Base-by-base conservation (phyloP, 2,113 vertebrate genomes). In the Prochilodus magdalenae region DNA sequence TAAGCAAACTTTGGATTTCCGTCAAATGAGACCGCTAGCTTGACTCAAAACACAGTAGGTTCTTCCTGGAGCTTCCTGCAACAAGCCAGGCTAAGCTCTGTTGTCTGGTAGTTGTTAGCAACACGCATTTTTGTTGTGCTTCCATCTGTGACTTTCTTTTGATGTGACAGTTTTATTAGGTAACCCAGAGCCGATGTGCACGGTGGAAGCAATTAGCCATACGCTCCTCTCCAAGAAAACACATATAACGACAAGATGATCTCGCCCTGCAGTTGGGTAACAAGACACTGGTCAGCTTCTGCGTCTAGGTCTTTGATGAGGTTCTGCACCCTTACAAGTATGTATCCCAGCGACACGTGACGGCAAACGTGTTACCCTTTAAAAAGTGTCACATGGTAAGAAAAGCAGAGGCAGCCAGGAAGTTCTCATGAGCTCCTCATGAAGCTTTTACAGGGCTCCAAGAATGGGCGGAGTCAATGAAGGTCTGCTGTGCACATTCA, bases 161-260 rank as follows among this genome's bases (percentile, higher is more conserved):
- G 60, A 81, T 75, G 79, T 81, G 79, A 81, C 79, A 81, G 72
- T 57, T 81, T 81, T 81, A 81, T 67, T 62, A 73, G 62, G 47
- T 53, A 67, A 15, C 36, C 66, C 73, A 36, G 29, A 73, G 47
- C 57, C 53, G 40, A 80, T 80, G 11, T 65, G 59, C 60, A 65
- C 1, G 4, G 79, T 67, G 79, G 72, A 75, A 81, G 79, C 79
- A 81, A 81, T 81, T 81, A 81, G 60, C 22, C 79, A 81, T 74
- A 22, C 5, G 66, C 44, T 44, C 33, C 40, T 70, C 15, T 70
- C 36, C 26, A n/a, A 15, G n/a, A 70, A 44, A 70, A 33, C 66
- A 44, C 33, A 44, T 20, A 69, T 44, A 70, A 67, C 36, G 14
- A 70, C 33, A 70, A 33, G 36, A 70, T 13, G 66, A n/a, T 44